Base-by-base conservation (phyloP, 2,113 vertebrate species). In the Tragelaphus strepsiceros region DNA sequence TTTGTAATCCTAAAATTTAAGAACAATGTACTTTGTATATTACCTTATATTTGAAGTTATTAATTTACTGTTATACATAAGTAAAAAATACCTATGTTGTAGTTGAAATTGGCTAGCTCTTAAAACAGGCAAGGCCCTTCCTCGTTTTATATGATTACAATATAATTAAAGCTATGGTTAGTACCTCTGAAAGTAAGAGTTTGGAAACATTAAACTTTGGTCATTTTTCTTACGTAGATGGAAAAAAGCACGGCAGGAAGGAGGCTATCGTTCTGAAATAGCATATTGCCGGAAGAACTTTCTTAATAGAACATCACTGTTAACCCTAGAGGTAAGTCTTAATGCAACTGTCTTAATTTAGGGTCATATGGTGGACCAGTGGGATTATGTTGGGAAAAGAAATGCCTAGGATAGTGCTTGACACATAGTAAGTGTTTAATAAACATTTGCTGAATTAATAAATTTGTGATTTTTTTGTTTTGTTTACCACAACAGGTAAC, bases 311-410 rank as follows among this genome's bases (percentile, higher is more conserved):
- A 99, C 99, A 1, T 99, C 99, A 56, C 99, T 99, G 16, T 98
- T 99, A 88, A 99, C 99, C 62, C 99, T 99, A 77, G 99, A 99
- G 99, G 99, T 99, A 98, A 96, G n/a, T 94, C 83, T 88, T 89
- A 81, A 35, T 21, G 95, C 22, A 67, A 2, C 14, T 1, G 4
- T 87, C 16, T 46, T 46, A 32, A 49, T 92, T 94, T 17, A 77
- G 26, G 7, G n/a, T 6, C 77, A 10, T 0, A 7, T 89, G 80
- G 8, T 39, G 91, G 32, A 30, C 30, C 61, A 30, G 61, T 88
- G 92, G 71, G 58, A 96, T 97, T 93, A 53, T 85, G 92, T 51
- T 53, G 19, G 56, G 53, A 82, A 91, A 64, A 77, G 67, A 77
- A 88, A 67, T 91, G 21, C 59, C 84, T 94, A 53, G 22, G 6